phyloP scores from a whole-genome alignment of 2,797 vertebrate species.

The Pagetopsis macropterus region DNA sequence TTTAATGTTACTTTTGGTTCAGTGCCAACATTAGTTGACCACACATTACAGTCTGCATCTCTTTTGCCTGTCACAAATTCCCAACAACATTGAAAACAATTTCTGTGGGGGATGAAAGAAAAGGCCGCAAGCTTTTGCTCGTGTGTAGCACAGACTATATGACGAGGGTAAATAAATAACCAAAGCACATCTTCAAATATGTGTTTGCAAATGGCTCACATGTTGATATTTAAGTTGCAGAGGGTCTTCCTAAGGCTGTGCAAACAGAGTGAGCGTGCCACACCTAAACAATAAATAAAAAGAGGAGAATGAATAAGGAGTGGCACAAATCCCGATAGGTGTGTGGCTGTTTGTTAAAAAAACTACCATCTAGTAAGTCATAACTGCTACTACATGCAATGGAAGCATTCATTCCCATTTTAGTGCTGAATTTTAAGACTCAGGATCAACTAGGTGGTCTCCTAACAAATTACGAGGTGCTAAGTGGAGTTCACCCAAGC shows the following conservation, averaged over 20 bases:
- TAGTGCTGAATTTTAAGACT: no score
- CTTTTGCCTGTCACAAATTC: slow-evolving; percentile 9
- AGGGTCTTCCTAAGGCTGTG: slow-evolving; percentile 26
- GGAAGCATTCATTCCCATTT: not conserved
- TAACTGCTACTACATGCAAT: not conserved
- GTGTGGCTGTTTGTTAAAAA: not conserved
- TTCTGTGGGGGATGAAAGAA: not conserved
- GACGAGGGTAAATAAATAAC: slow-evolving; percentile 16
- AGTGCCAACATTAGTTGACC: slow-evolving; percentile 15
- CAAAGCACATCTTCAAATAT: not conserved
- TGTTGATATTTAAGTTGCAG: not conserved
- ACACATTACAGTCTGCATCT: slow-evolving; percentile 5
- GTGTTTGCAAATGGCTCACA: not conserved
- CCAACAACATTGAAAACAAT: not conserved
- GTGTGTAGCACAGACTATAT: not conserved
- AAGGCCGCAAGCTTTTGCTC: no score
- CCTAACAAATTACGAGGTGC: not conserved
- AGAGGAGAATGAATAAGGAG: not conserved
- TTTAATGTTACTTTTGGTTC: slow-evolving; percentile 28
- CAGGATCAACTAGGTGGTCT: not conserved
- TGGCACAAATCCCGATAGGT: slow-evolving; percentile 16
- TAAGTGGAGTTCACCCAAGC: not conserved
- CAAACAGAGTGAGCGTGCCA: slow-evolving; percentile 7
- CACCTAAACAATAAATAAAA: slow-evolving; percentile 31
- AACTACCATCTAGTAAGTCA: not conserved